phyloP scores from a whole-genome alignment of 1,140 invertebrate species.

The Drosophila eugracilis region DNA sequence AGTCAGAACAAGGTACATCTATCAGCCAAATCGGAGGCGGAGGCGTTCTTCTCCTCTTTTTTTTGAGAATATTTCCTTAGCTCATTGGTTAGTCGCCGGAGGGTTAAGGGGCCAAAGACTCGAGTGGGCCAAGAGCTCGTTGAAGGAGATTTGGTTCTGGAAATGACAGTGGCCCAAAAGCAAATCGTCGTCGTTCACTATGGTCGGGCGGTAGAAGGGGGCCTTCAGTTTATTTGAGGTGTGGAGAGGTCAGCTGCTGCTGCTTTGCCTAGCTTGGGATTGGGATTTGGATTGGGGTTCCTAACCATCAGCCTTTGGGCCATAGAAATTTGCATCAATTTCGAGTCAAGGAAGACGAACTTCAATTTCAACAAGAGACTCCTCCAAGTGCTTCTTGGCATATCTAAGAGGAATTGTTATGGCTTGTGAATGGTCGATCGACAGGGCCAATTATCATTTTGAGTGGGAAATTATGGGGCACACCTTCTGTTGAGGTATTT shows the following conservation, averaged over 20 bases:
- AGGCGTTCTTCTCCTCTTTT: slow-evolving; percentile 3
- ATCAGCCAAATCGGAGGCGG: slow-evolving; percentile 33
- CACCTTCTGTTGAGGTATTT: too few species aligned
- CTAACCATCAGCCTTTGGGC: slow-evolving; percentile 9
- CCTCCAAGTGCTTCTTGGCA: slow-evolving; percentile 23
- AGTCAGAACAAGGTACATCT: slow-evolving; percentile 37
- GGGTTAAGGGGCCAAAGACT: slow-evolving; percentile 25
- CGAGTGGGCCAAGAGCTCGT: slow-evolving; percentile 32
- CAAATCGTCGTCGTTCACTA: slow-evolving; percentile 33
- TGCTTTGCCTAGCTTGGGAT: slow-evolving; percentile 1
- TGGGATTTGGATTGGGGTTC: too few species aligned
- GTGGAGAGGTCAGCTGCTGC: slow-evolving; percentile 56
- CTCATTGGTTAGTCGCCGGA: slow-evolving; percentile 50
- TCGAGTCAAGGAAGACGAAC: slow-evolving; percentile 41
- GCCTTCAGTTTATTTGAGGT: slow-evolving; percentile 38
- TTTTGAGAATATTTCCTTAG: slow-evolving; percentile 47
- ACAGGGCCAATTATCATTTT: slow-evolving; percentile 32
- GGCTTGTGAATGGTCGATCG: slow-evolving; percentile 18
- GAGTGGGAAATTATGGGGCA: background rate
- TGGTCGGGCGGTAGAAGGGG: background rate
- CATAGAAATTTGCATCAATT: slow-evolving; percentile 56
- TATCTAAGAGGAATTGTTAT: slow-evolving; percentile 24
- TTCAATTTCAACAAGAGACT: slow-evolving; percentile 13
- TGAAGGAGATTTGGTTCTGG: slow-evolving; percentile 28
- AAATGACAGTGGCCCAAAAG: slow-evolving; percentile 62